phyloP scores from a whole-genome alignment of 2,797 vertebrate species.

The Scyliorhinus canicula region DNA sequence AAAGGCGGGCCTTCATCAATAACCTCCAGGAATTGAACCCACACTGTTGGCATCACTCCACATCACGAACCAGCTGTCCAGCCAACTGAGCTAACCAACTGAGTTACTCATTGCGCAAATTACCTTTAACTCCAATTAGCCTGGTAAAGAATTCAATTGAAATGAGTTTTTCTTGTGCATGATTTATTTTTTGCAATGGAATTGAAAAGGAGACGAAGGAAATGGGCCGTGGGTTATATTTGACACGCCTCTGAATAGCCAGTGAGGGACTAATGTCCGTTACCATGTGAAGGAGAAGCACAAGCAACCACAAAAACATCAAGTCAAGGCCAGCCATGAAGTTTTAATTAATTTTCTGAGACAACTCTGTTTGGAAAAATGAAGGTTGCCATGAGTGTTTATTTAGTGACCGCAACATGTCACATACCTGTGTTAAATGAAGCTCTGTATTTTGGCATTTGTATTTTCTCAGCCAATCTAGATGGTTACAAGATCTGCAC shows the following conservation, averaged over 20 bases:
- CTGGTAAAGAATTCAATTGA: not conserved
- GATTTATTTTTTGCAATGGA: not conserved
- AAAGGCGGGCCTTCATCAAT: no score
- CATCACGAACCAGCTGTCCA: no score
- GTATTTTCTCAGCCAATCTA: not conserved
- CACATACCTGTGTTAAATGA: not conserved
- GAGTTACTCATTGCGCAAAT: not conserved
- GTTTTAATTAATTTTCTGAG: not conserved
- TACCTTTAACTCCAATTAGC: not conserved
- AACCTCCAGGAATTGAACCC: no score
- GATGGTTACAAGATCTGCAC: not conserved
- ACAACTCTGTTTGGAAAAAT: not conserved
- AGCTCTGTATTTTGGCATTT: not conserved
- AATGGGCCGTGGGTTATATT: not conserved
- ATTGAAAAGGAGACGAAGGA: not conserved
- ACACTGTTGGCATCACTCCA: no score
- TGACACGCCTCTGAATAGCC: not conserved
- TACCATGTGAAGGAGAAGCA: not conserved
- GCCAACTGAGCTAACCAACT: no score
- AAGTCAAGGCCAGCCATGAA: not conserved
- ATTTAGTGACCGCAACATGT: not conserved
- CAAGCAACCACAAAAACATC: not conserved
- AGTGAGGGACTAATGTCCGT: not conserved
- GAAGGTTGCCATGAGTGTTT: not conserved
- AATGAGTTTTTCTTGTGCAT: not conserved